A percentile compares a stretch with the other conserved stretches of the same genome.
Evolutionary conservation across 2,113 vertebrate genomes (phyloP).

Genomic region (Leptosomus discolor): DNA sequence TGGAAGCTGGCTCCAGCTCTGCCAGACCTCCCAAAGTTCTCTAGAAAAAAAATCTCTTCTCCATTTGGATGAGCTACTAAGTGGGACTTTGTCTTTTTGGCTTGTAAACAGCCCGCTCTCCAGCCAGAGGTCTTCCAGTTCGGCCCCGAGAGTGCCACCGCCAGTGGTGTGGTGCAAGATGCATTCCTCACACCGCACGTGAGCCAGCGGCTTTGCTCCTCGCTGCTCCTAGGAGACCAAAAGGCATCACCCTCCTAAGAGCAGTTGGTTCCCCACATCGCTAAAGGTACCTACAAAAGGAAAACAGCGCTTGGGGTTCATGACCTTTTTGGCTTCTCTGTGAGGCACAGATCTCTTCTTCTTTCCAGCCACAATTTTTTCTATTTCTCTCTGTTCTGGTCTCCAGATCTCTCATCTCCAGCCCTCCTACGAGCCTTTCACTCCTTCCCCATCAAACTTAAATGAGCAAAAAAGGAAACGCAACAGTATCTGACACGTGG

Average conservation of each 20-base stretch:
- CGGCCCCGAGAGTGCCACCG: accelerated
- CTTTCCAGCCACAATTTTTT: not conserved
- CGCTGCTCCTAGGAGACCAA: not conserved
- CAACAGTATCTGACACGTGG: not conserved
- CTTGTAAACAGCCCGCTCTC: not conserved
- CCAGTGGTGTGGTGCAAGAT: not conserved
- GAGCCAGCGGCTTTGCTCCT: not conserved
- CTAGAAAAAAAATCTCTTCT: not conserved
- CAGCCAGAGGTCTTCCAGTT: not conserved
- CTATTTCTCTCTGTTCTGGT: not conserved
- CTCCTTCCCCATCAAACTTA: not conserved
- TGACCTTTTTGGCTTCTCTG: not conserved
- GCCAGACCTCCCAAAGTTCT: not conserved
- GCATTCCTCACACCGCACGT: not conserved
- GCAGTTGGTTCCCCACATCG: not conserved
- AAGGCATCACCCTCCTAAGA: not conserved
- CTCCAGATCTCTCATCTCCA: not conserved
- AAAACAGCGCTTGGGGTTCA: not conserved
- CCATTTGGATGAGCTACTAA: not conserved
- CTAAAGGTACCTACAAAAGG: not conserved
- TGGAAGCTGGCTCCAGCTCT: not conserved
- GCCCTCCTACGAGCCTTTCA: not conserved
- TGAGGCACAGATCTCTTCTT: not conserved
- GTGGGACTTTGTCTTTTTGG: not conserved
- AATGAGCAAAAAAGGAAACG: not conserved